Evolutionary conservation across 2,797 vertebrate genomes (phyloP), one percentile per base, ranked within the genome.

Genomic region (Eulemur coronatus): DNA sequence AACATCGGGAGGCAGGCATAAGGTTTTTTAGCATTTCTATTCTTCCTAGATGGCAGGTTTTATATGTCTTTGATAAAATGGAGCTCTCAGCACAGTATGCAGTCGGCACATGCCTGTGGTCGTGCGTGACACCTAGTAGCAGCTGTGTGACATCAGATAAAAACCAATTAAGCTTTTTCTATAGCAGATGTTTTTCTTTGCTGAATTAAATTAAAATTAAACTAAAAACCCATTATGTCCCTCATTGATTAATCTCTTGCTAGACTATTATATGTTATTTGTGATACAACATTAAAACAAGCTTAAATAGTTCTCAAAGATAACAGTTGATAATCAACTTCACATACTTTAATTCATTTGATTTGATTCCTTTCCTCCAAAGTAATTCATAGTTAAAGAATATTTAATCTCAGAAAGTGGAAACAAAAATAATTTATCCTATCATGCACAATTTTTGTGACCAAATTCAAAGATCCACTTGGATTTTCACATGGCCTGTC

Each of bases 141-240:
- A 72, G 43, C 13, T n/a, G 35, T 50, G 67, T n/a, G 30, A 91
- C 73, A 84, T 79, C 50, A 85, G 43, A 59, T 90, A 59, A 75
- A 95, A 95, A 79, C 26, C 61, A 91, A 33, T 85, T 59, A 89
- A 52, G 38, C 18, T 89, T 88, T 90, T 94, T 92, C 50, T 55
- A 69, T 24, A 94, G 84, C 72, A 95, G 73, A 90, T 85, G 50
- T 38, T 94, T 94, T 78, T 91, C 65, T 82, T 92, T 92, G 76
- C 81, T 80, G 92, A 89, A 67, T 87, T 81, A 96, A 96, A 67
- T 24, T 67, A 89, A 89, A 79, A 63, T 63, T 65, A 84, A 90
- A 20, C 76, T 65, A 61, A 93, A 84, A 84, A 33, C 6, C 78
- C 61, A 48, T 14, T 73, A 88, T 50, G 15, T 18, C 63, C 41